phyloP scores from a whole-genome alignment of 2,113 vertebrate genomes.

The Microtus montanus region DNA sequence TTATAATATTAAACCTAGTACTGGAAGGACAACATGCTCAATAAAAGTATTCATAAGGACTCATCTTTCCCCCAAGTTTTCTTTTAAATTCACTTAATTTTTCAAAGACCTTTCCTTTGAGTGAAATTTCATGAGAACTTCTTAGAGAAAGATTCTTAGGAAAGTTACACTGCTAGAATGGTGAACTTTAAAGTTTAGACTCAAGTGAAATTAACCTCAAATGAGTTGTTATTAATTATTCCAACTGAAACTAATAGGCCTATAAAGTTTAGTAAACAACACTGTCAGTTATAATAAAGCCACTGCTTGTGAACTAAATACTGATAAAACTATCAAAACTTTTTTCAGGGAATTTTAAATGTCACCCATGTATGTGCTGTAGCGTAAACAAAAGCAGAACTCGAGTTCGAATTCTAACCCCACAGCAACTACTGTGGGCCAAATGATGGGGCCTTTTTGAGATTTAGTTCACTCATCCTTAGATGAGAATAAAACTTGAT shows the following conservation, averaged over 20 bases:
- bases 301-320: conserved; percentile 27
- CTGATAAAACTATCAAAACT: conserved; percentile 29
- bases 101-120: conserved; percentile 33
- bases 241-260: conserved; percentile 43
- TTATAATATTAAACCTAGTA: conserved; percentile 35
- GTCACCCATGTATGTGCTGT: background rate
- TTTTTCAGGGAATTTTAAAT: conserved; percentile 47
- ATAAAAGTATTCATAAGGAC: conserved; percentile 2
- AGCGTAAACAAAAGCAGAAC: background rate
- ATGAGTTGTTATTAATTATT: conserved; percentile 24
- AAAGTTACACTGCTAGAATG: conserved; percentile 9
- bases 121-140: conserved; percentile 60
- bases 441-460: conserved; percentile 17
- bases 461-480: conserved; percentile 2
- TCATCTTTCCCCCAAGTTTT: conserved; percentile 17
- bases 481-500: conserved; percentile 39
- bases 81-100: conserved; percentile 16
- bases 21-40: conserved; percentile 19
- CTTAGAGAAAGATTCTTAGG: conserved; percentile 42
- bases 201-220: conserved; percentile 29
- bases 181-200: conserved; percentile 21
- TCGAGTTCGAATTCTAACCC: conserved; percentile 9
- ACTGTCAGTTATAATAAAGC: conserved; percentile 10
- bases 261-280: conserved; percentile 25
- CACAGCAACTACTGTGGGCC: conserved; percentile 11